Base-by-base conservation (phyloP, 2,888 invertebrate species). In the Leptinotarsa peninsularis region DNA sequence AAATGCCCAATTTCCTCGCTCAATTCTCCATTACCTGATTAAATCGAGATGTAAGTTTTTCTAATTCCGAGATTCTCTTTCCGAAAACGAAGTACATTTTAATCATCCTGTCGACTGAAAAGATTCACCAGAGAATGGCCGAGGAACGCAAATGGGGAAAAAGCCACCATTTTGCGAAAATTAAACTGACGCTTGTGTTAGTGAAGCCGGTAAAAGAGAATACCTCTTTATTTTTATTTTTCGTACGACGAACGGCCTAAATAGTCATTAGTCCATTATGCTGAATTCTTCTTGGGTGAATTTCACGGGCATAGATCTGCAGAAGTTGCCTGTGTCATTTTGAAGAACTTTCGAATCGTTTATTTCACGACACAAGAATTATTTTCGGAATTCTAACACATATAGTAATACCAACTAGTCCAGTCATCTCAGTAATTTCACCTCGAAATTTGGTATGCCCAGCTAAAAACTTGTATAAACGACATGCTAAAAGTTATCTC, bases 31-130 rank as follows among this genome's bases (percentile, higher is more conserved):
- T 78, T 72, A 78, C 74, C 49, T 74, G 74, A 76, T 78, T 72
- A 71, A 74, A 76, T 72, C 76, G 78, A 66, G 73, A 67, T 70
- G 54, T n/a, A 21, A 69, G 56, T 56, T 76, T 78, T 75, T 71
- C 69, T 71, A 78, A 71, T 78, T 76, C 74, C 66, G 63, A 71
- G 58, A 74, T 74, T 73, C 67, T 74, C 67, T 76, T 71, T 73
- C 67, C 63, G 67, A 58, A 71, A 52, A 52, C 68, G 71, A 74
- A 74, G 75, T 74, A 73, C 71, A 74, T 76, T 78, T 76, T 73
- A 78, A 78, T 78, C 76, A 78, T 76, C 71, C 71, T 63, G 73
- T 67, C 74, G 74, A 69, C 60, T 74, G 78, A 73, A 78, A 78
- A 74, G 73, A 76, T 72, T 71, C 76, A 72, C 73, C 70, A 76